Evolutionary conservation across 64 coral and sea anemone genomes (phyloP), one percentile per base, ranked within the genome.

Genomic region (Montipora cactus): DNA sequence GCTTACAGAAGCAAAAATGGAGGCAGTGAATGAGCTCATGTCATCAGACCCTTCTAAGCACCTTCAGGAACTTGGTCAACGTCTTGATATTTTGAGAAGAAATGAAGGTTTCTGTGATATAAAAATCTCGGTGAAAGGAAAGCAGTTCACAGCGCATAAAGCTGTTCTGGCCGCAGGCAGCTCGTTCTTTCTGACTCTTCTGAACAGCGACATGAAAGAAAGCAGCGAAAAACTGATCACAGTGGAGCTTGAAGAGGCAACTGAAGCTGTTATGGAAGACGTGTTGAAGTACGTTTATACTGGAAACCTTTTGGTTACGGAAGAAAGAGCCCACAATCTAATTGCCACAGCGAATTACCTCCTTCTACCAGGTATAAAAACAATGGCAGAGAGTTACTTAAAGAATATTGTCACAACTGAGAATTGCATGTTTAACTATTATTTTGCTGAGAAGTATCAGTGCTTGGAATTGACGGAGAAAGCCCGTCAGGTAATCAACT

Each of bases 141-240:
- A 87, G n/a, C 44, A 80, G 48, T 87, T 95, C 14, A 19, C 16
- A n/a, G 94, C 83, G 7, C 94, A 95, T 46, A 66, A 83, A 59
- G 85, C 76, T 74, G 89, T 95, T 1, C 61, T 95, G 4, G 94
- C 89, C 5, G 94, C 89, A 18, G 64, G 73, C n/a, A 87, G 82
- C 50, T 71, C 67, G 3, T 95, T 91, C 49, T 95, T 95, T 47
- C 55, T 88, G 52, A 55, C 76, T 6, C 71, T 95, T 75, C 87
- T 95, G 79, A 91, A 72, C 7, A 91, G 44, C 49, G 83, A 91
- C 49, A 95, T 95, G 94, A 87, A 83, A 71, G 89, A 95, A 73
- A 67, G 62, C 62, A 67, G 15, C 62, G 91, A 91, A 70, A 12
- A 81, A 44, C 1, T 73, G 45, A 67, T 58, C n/a, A 87, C 46